A percentile compares a stretch with the other conserved stretches of the same genome.
These are phyloP conservation scores for Cataglyphis cursor DNA, from an alignment of 2,888 invertebrate genomes.

Conservation along the genomic window DNA sequence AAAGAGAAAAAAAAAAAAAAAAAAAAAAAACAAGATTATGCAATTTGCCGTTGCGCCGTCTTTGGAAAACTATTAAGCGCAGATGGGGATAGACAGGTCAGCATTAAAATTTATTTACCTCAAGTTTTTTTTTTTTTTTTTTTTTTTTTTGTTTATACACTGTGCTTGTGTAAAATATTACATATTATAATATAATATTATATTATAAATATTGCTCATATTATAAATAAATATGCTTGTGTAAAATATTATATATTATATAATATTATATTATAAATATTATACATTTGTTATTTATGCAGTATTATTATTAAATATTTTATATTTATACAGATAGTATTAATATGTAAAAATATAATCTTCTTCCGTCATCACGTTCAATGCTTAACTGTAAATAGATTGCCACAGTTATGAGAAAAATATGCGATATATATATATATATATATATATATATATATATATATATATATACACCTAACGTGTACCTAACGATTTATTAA, in stretches of 20 bases:
- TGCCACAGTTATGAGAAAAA: neutral
- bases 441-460: slow-evolving; percentile 18
- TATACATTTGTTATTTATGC: neutral
- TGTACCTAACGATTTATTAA: slow-evolving; percentile 37
- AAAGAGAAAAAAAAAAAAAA: slow-evolving; percentile 19
- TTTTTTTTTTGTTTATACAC: too few relatives aligned
- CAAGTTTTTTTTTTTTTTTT: neutral
- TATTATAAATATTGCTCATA: too few relatives aligned
- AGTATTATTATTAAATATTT: neutral
- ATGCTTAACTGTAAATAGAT: slow-evolving; percentile 17
- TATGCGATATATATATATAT: neutral
- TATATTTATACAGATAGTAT: neutral
- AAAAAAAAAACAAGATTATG: slow-evolving; percentile 12
- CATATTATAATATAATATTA: too few relatives aligned
- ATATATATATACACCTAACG: neutral
- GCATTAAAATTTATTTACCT: neutral
- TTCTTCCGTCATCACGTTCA: neutral
- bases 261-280: too few relatives aligned
- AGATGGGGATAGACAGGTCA: neutral
- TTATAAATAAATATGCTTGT: too few relatives aligned
- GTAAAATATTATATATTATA: too few relatives aligned
- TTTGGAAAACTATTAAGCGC: slow-evolving; percentile 16
- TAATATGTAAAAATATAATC: neutral
- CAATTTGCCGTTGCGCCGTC: slow-evolving; percentile 13
- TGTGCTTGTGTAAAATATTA: neutral